Base-by-base conservation (phyloP, 2,888 invertebrate species). In the Carabus problematicus region DNA sequence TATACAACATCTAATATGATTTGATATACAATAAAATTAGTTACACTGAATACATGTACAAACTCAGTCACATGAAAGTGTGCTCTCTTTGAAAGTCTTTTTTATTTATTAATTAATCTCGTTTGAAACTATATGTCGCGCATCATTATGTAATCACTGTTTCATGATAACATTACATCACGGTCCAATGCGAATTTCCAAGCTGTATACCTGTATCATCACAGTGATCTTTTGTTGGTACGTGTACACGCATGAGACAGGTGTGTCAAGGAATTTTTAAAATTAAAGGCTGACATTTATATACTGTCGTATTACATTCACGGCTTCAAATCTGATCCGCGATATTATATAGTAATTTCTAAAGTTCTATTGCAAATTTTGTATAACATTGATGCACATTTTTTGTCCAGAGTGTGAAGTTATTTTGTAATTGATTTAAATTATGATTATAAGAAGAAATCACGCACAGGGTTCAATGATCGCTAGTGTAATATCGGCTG, bases 261-360 rank as follows among this genome's bases (percentile, higher is more conserved):
- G 59, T 66, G 66, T 66, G 66, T 59, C 49, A 66, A 66, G 56
- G 66, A 66, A 66, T 59, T 66, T 66, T 56, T 64, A 56, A 64
- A 64, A 54, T 64, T 64, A 45, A 58, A 56, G 64, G 43, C 58
- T 49, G 59, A 41, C 49, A 59, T 66, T 52, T 66, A 42, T 49
- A 40, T 16, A 18, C 49, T 8, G 66, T 11, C 18, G 52, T 66
- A 66, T 47, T 41, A 66, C 66, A 66, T 47, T 41, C 49, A 16
- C 40, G 42, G 43, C 6, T 45, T 18, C 14, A 7, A 14, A 29
- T n/a, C 59, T 16, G 54, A 14, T 39, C 47, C 45, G 39, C 56
- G 12, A 64, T 11, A 1, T 2, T 39, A 2, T 16, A 16, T 8
- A 16, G 9, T 29, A 18, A 29, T 29, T 29, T 29, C 29, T 29